Evolutionary conservation across 1,140 invertebrate species (phyloP).

Genomic region (Semibalanus balanoides): DNA sequence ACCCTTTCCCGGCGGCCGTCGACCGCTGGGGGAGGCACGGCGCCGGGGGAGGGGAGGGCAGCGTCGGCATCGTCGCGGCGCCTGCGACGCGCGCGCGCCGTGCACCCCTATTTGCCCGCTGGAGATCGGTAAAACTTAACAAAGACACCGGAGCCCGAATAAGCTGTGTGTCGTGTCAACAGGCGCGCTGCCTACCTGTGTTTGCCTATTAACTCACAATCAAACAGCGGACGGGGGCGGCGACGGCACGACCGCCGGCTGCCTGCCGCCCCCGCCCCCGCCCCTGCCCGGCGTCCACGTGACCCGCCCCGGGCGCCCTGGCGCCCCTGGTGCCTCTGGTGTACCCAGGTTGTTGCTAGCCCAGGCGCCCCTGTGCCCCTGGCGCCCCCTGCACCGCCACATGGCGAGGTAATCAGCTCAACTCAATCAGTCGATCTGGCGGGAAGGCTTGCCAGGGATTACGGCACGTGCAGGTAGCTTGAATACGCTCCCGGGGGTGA

Average conservation of each 20-base stretch:
- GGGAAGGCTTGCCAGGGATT: neutral
- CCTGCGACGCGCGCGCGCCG: no score
- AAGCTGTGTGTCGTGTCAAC: neutral
- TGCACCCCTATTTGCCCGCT: neutral
- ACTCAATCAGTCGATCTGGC: neutral
- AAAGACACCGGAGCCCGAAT: neutral
- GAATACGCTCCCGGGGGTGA: neutral
- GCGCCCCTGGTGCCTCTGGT: no score
- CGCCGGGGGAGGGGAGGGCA: no score
- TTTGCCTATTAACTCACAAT: neutral
- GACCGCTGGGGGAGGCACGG: neutral
- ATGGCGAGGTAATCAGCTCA: conserved; percentile 1
- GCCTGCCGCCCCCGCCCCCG: no score
- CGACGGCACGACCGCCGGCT: neutral
- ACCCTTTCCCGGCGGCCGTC: neutral
- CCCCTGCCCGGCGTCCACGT: no score
- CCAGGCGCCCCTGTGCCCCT: no score
- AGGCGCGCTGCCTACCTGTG: neutral
- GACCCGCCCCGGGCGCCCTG: no score
- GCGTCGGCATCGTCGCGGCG: no score
- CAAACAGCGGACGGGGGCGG: neutral
- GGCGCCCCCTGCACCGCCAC: neutral
- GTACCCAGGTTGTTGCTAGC: no score
- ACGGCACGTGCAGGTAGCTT: neutral
- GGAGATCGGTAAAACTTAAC: neutral